phyloP scores from a whole-genome alignment of 2,888 invertebrate genomes.

The Ophion costatus region DNA sequence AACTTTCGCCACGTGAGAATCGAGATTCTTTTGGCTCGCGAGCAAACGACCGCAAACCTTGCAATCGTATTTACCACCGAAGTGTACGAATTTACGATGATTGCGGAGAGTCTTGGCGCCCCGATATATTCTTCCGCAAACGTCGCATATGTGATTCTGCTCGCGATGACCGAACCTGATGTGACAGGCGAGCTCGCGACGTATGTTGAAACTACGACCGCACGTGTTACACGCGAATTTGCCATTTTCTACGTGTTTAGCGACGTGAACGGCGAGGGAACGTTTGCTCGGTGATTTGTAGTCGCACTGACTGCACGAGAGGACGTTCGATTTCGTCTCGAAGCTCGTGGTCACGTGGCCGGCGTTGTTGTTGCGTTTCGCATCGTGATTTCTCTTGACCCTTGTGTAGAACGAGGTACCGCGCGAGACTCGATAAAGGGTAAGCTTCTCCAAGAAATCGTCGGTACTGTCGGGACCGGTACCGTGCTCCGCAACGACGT shows the following conservation, averaged over 20 bases:
- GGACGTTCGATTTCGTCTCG: slow-evolving; percentile 40
- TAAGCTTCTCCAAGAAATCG: slow-evolving; percentile 36
- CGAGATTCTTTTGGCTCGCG: slow-evolving; percentile 83
- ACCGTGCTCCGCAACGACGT: slow-evolving; percentile 71
- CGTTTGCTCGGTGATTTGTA: slow-evolving; percentile 71
- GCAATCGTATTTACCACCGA: slow-evolving; percentile 80
- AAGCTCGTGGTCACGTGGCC: not conserved
- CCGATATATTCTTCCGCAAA: slow-evolving; percentile 79
- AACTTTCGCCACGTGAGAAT: slow-evolving; percentile 79
- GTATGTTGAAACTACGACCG: slow-evolving; percentile 59
- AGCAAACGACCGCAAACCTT: slow-evolving; percentile 79
- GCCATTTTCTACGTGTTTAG: slow-evolving; percentile 25
- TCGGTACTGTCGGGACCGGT: not conserved
- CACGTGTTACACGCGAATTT: slow-evolving; percentile 63
- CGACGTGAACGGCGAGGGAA: slow-evolving; percentile 64
- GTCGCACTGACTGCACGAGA: slow-evolving; percentile 69
- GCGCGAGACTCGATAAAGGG: slow-evolving; percentile 47
- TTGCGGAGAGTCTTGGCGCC: slow-evolving; percentile 77
- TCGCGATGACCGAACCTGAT: slow-evolving; percentile 65
- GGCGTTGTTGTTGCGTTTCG: not conserved
- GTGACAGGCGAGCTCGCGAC: slow-evolving; percentile 66
- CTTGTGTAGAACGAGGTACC: slow-evolving; percentile 44
- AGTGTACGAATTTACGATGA: slow-evolving; percentile 80
- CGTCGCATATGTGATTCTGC: slow-evolving; percentile 69
- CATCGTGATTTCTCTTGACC: not conserved